phyloP scores from a whole-genome alignment of 1,140 invertebrate species.

The Drosophila yakuba region DNA sequence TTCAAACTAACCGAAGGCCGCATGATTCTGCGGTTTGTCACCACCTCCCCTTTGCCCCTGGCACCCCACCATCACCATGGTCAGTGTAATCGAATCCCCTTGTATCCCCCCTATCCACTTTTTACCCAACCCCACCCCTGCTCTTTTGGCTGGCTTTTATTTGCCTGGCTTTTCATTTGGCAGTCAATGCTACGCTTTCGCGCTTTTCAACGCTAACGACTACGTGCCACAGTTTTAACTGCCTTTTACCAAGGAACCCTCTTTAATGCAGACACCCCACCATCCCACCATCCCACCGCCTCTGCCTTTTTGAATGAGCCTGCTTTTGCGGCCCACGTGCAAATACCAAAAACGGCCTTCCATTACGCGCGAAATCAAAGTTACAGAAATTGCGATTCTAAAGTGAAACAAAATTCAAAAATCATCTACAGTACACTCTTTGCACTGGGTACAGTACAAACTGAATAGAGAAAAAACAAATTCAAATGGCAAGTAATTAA shows the following conservation, averaged over 20 bases:
- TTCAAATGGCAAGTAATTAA: conserved; percentile 79
- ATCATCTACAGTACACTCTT: not conserved
- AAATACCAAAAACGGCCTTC: not conserved
- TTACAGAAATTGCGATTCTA: not conserved
- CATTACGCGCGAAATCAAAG: not conserved
- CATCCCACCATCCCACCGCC: not conserved
- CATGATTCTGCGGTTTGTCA: conserved; percentile 55
- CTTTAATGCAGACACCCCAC: not conserved
- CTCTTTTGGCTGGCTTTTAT: conserved; percentile 58
- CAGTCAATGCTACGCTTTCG: conserved; percentile 70
- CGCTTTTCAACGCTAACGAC: conserved; percentile 63
- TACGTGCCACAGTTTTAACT: conserved; percentile 78
- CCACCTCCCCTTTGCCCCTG: not conserved
- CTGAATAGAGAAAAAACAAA: conserved; percentile 54
- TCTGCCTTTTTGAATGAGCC: not conserved
- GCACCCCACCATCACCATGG: conserved; percentile 9
- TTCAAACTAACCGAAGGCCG: conserved; percentile 55
- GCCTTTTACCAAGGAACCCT: conserved; percentile 50
- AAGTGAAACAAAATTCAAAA: conserved; percentile 15
- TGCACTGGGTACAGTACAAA: conserved; percentile 51
- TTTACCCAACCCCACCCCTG: not conserved
- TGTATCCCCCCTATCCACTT: not conserved
- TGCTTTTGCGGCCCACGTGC: conserved; percentile 12
- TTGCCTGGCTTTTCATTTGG: conserved; percentile 75
- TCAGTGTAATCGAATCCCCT: conserved; percentile 72